Percentiles rank a stretch among this genome's conserved stretches.
These are phyloP conservation scores for Resseliella maxima DNA, from an alignment of 2,888 invertebrate genomes.

Conservation along the genomic window DNA sequence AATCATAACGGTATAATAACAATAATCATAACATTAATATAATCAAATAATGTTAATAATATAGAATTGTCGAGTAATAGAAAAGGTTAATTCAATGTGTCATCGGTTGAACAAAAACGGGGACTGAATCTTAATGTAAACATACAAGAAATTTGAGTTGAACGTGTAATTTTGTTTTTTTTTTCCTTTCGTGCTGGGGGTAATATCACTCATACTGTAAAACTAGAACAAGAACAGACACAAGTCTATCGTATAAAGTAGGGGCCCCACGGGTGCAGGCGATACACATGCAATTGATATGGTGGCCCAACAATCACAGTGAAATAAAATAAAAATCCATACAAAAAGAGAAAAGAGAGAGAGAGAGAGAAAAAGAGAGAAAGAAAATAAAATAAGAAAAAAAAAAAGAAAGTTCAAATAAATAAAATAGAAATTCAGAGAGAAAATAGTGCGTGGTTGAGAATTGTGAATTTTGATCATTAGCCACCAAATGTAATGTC, in stretches of 20 bases:
- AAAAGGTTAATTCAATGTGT: conserved; percentile 21
- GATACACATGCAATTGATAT: conserved; percentile 37
- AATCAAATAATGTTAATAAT: conserved; percentile 41
- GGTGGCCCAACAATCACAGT: conserved; percentile 37
- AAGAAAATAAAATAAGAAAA: neutral
- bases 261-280: neutral
- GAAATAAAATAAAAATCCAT: conserved; percentile 42
- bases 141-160: no score
- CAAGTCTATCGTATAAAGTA: neutral
- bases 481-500: conserved; percentile 57
- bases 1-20: conserved; percentile 34
- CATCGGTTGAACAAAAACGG: neutral
- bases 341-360: no score
- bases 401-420: neutral
- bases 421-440: no score
- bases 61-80: conserved; percentile 42
- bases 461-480: conserved; percentile 45
- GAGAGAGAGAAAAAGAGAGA: neutral
- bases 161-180: no score
- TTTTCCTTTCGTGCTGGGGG: neutral
- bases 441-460: conserved; percentile 20
- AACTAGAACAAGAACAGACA: neutral
- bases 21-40: conserved; percentile 14
- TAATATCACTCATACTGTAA: no score
- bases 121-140: neutral